phyloP scores from a whole-genome alignment of 2,113 vertebrate species.

The Hippocampus abdominalis region DNA sequence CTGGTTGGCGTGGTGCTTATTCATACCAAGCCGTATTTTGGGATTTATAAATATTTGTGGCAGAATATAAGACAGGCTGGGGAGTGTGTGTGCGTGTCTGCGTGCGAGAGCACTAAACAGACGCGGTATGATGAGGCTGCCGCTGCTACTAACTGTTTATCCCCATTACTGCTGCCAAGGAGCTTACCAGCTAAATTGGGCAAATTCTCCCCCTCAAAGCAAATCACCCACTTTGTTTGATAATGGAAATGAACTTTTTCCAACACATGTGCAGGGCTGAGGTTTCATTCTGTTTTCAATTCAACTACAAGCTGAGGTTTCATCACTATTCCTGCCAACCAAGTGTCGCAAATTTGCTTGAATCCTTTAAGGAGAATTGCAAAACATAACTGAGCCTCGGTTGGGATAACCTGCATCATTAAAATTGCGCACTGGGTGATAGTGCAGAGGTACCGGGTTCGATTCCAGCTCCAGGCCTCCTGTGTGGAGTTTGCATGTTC shows the following conservation, averaged over 20 bases:
- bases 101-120: slow-evolving; percentile 36
- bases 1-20: slow-evolving; percentile 30
- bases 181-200: slow-evolving; percentile 69
- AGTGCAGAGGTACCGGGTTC: too few relatives aligned
- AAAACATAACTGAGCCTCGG: background rate
- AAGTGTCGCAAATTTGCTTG: slow-evolving; percentile 18
- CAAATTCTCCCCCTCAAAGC: slow-evolving; percentile 70
- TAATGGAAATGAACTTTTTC: slow-evolving; percentile 63
- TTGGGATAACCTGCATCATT: slow-evolving; percentile 23
- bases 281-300: slow-evolving; percentile 44
- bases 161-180: slow-evolving; percentile 62
- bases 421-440: slow-evolving; percentile 3
- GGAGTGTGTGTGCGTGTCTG: slow-evolving; percentile 8
- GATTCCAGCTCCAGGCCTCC: too few relatives aligned
- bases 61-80: slow-evolving; percentile 19
- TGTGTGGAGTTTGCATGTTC: too few relatives aligned
- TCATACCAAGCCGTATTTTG: slow-evolving; percentile 29
- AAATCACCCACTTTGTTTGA: slow-evolving; percentile 74
- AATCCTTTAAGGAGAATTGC: slow-evolving; percentile 17
- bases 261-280: slow-evolving; percentile 50
- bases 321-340: slow-evolving; percentile 26
- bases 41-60: slow-evolving; percentile 33
- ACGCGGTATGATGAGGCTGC: slow-evolving; percentile 50
- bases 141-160: slow-evolving; percentile 61
- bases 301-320: slow-evolving; percentile 43